These are phyloP conservation scores for Trochalopteron elliotii DNA, from an alignment of 2,113 vertebrate genomes.

Conservation along the genomic window DNA sequence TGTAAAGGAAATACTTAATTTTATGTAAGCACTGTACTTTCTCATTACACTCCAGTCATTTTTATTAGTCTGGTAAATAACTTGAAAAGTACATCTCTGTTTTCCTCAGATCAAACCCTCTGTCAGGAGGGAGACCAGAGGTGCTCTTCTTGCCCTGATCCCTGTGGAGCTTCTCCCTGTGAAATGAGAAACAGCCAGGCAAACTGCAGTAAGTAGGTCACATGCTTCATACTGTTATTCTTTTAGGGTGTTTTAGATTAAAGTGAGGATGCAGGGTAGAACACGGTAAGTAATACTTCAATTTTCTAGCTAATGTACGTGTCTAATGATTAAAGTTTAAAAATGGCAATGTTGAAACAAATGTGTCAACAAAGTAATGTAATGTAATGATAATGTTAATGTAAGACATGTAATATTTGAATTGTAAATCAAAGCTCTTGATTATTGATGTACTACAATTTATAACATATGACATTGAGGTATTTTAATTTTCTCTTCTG, in stretches of 20 bases:
- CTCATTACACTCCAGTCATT: neutral
- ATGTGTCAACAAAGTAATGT: no score
- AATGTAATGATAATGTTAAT: no score
- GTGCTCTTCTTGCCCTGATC: conserved; percentile 80
- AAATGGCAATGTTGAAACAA: conserved; percentile 44
- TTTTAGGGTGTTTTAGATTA: neutral
- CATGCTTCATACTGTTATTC: neutral
- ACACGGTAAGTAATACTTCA: neutral
- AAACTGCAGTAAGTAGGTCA: conserved; percentile 87
- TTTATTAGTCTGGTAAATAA: neutral
- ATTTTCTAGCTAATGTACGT: neutral
- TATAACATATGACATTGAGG: neutral
- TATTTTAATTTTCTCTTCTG: neutral
- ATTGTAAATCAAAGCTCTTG: neutral
- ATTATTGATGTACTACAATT: neutral
- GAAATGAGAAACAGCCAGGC: conserved; percentile 65
- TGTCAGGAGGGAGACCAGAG: conserved; percentile 82
- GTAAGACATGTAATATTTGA: no score
- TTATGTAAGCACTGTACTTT: neutral
- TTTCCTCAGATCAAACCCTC: conserved; percentile 73
- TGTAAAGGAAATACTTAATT: neutral
- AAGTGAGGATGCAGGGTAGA: neutral
- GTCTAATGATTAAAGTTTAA: conserved; percentile 21
- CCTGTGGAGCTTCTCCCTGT: conserved; percentile 75
- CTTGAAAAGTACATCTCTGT: neutral